A percentile compares a stretch with the other conserved stretches of the same genome.
Evolutionary conservation across 1,140 invertebrate species (phyloP).

Genomic region (Plutomurus gul): DNA sequence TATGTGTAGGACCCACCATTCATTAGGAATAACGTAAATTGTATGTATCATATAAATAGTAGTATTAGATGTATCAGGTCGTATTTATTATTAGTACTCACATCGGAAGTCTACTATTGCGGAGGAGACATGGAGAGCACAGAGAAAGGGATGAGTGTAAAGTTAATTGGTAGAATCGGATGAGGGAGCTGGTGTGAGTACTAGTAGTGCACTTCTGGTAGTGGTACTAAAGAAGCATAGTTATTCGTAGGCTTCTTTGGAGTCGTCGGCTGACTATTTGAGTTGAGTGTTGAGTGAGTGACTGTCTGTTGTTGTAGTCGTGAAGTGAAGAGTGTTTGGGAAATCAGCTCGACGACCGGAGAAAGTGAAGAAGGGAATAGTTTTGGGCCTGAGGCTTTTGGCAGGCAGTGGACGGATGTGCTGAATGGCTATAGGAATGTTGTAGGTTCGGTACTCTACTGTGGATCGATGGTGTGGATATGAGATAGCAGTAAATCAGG

Average conservation of each 20-base stretch:
- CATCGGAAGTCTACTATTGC: background rate
- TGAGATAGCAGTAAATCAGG: slow-evolving; percentile 54
- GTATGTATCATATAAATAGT: too few relatives aligned
- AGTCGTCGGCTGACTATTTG: background rate
- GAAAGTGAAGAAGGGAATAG: slow-evolving; percentile 20
- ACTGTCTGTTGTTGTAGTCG: slow-evolving; percentile 18
- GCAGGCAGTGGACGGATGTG: slow-evolving; percentile 44
- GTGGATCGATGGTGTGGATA: slow-evolving; percentile 51
- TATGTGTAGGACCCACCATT: too few relatives aligned
- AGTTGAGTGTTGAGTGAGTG: slow-evolving; percentile 28
- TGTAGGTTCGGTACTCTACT: background rate
- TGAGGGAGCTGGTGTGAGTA: background rate
- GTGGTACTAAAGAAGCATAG: too few relatives aligned
- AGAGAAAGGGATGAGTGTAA: background rate
- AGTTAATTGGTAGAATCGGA: background rate
- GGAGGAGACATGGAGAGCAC: background rate
- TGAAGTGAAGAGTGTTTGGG: slow-evolving; percentile 13
- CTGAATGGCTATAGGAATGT: slow-evolving; percentile 37
- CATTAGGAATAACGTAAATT: too few relatives aligned
- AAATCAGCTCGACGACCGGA: slow-evolving; percentile 19
- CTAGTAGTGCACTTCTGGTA: too few relatives aligned
- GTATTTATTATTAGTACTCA: background rate
- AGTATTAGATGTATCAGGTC: too few relatives aligned
- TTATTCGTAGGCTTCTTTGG: too few relatives aligned
- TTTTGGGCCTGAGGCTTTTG: slow-evolving; percentile 28